Base-by-base conservation (phyloP, 2,888 invertebrate species). In the Hirtodrosophila alboralis region DNA sequence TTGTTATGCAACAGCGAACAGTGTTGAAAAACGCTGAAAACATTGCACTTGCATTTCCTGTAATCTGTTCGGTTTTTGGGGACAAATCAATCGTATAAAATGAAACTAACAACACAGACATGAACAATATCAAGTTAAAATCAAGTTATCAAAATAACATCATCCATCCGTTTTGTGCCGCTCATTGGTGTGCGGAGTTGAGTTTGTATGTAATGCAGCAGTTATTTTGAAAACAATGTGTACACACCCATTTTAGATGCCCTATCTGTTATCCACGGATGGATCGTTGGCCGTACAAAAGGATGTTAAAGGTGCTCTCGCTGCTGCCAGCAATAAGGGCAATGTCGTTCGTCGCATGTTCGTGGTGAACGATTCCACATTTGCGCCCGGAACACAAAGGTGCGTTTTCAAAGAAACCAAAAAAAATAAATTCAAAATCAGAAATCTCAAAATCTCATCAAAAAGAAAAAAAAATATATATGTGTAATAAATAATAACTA, bases 321-420 rank as follows among this genome's bases (percentile, higher is more conserved):
- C 88, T 52, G 81, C 89, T n/a, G n/a, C n/a, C n/a, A n/a, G n/a
- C 57, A 90, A 90, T 67, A 90, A 91, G 65, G 88, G 87, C 48
- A 90, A 90, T 75, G 89, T 91, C 48, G 90, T 91, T 44, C 89
- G 91, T 47, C 89, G 91, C 51, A 91, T 91, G 91, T 89, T 90
- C 75, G 90, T 91, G 27, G 90, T 91, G 41, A 91, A 91, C 77
- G 91, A 91, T 72, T 87, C 90, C 60, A 88, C 90, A 43, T 90
- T 90, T 74, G 74, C 89, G 68, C 77, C 88, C 60, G 89, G 89
- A 64, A 80, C 89, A 57, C 91, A 89, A 87, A 89, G 91, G 90
- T 91, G 87, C 62, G 83, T 75, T 56, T 54, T 56, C n/a, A 33
- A 51, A 26, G 47, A 41, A 44, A 9, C 34, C 18, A 41, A 58